These are phyloP conservation scores for Helleia helle DNA, from an alignment of 2,888 invertebrate genomes.

Conservation along the genomic window DNA sequence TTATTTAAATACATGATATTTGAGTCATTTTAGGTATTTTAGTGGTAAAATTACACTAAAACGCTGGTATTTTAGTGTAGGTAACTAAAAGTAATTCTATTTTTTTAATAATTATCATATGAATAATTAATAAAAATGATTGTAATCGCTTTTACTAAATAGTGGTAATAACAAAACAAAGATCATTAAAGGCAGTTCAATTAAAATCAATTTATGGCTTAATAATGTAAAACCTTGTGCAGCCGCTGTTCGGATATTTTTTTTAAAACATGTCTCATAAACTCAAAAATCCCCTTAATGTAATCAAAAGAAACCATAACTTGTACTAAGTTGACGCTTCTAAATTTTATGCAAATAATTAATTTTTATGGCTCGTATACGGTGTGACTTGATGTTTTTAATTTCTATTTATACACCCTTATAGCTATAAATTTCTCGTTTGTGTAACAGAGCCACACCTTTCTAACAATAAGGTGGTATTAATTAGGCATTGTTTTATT, in stretches of 20 bases:
- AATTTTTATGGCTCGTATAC: not conserved
- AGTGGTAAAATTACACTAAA: too few relatives aligned
- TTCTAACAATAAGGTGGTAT: too few relatives aligned
- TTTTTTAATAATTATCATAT: not conserved
- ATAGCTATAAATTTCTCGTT: too few relatives aligned
- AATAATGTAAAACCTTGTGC: constrained; percentile 2
- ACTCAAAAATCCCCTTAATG: not conserved
- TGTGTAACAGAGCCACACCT: too few relatives aligned
- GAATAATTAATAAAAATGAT: not conserved
- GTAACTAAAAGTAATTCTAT: too few relatives aligned
- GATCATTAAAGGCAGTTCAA: not conserved
- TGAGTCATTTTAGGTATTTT: too few relatives aligned
- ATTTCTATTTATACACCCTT: too few relatives aligned
- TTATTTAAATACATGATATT: too few relatives aligned
- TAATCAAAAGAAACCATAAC: not conserved
- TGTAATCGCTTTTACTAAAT: constrained; percentile 2
- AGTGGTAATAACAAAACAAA: constrained; percentile 1
- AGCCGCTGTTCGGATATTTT: not conserved
- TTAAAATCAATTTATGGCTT: constrained; percentile 1
- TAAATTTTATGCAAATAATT: not conserved
- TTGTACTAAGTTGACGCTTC: not conserved
- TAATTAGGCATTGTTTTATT: too few relatives aligned
- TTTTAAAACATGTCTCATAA: not conserved
- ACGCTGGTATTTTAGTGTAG: too few relatives aligned
- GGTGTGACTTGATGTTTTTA: not conserved